Base-by-base conservation (phyloP, 2,888 invertebrate species). In the Nomada flava region DNA sequence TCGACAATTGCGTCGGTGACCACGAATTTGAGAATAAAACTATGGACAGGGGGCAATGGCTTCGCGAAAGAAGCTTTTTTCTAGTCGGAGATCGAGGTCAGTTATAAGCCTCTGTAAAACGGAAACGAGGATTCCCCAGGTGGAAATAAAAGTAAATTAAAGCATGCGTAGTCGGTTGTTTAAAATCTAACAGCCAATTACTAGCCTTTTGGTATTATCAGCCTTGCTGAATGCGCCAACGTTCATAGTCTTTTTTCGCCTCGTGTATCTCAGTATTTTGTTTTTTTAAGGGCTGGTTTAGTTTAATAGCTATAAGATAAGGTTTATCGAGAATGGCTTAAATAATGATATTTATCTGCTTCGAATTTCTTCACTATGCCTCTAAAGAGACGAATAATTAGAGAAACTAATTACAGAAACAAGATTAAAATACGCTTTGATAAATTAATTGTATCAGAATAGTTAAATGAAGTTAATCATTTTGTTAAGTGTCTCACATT, bases 121-220 rank as follows among this genome's bases (percentile, higher is more conserved):
- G 82, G 80, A 63, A 89, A 81, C 85, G 82, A 88, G 88, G 88
- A 90, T 87, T 91, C 91, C 89, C 91, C 70, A 50, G 90, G 78
- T 85, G 88, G 83, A 88, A 90, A 91, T 91, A 91, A 91, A 91
- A 91, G 89, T 91, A 91, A 90, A 91, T 91, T 91, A 91, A 91
- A 91, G 89, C 85, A 79, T 74, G 68, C 78, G 76, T 84, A 79
- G 84, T 67, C 73, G 89, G 84, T 89, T 88, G 89, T 91, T 91
- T 88, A 90, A 90, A 91, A 90, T 90, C 89, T 89, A 91, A 90
- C 89, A 90, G 88, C 90, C 91, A 90, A 91, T 91, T 91, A 91
- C 87, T 82, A 88, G 83, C 82, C 82, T 78, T 59, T 78, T 80
- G 85, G 47, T 62, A 71, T 57, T 64, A 55, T 79, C 18, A 63